Conservation (phyloP, 23 tunicate species). For the Aplidium turbinatum region DNA sequence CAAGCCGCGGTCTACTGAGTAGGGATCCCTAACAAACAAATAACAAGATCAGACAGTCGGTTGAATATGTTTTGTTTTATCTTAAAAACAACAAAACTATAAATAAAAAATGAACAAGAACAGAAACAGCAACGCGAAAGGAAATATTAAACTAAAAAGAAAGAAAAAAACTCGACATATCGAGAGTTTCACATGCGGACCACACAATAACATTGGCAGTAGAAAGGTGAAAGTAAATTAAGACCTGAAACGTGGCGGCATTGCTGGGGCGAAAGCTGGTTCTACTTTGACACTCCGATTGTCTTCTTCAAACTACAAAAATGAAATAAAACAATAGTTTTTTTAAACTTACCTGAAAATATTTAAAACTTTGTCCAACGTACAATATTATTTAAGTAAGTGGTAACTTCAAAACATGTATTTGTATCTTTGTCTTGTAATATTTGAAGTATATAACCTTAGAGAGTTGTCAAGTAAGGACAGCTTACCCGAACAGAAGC, state of each 20-base stretch:
- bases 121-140: background rate
- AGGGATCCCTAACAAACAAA: constrained; percentile 31
- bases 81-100: constrained; percentile 13
- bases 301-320: constrained; percentile 14
- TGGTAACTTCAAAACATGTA: no score
- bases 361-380: no score
- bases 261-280: constrained; percentile 36
- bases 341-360: no score
- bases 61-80: constrained; percentile 4
- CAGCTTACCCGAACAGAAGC: constrained; percentile 19
- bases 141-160: background rate
- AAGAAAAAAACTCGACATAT: background rate
- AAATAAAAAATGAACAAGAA: no score
- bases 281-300: constrained; percentile 47
- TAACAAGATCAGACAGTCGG: background rate
- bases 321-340: background rate
- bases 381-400: no score
- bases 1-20: constrained; percentile 16
- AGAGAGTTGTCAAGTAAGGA: background rate
- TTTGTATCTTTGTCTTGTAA: no score
- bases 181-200: background rate
- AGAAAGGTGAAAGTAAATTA: background rate
- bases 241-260: constrained; percentile 47
- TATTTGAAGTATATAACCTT: no score
- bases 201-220: background rate